Evolutionary conservation across 2,888 invertebrate species (phyloP), one percentile per base, ranked within the genome.

Genomic region (Pammene fasciana): DNA sequence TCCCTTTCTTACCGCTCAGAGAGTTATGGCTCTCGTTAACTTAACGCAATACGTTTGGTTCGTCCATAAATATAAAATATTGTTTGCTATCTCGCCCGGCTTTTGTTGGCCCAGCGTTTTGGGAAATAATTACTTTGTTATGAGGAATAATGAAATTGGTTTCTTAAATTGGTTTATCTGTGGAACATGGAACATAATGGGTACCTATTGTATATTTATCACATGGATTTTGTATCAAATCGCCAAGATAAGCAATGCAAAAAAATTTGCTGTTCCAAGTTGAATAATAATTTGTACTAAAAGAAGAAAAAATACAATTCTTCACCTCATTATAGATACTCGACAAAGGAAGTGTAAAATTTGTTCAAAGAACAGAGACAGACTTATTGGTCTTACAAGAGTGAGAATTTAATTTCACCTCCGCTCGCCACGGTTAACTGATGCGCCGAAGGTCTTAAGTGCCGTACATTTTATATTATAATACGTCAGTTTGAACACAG

Each of bases 11-110:
- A 64, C n/a, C 50, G 18, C 57, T 36, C 60, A 18, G 18, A 55
- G 48, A 68, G 55, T 67, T 18, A 62, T 57, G 57, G 41, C 34
- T 62, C 54, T 61, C 55, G 64, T 50, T 64, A 68, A 57, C 50
- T 57, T 43, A 43, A 56, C 50, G 68, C 64, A 68, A 68, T 64
- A 59, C 68, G 64, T 62, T 68, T 50, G 61, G 61, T 50, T 62
- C 56, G 48, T 43, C 66, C 68, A 52, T 64, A 64, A 68, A 68
- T 68, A 68, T 68, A 64, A 68, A 68, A 68, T 68, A 68, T 57
- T 50, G 62, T 68, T 50, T 50, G 68, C 43, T 64, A 57, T 64
- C 68, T 41, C 62, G 43, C 54, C 55, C 26, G 18, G 26, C 48
- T 62, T 62, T 57, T 56, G 50, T 50, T 41, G 48, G 50, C 48